These are phyloP conservation scores for Campaea margaritaria DNA, from an alignment of 2,888 invertebrate genomes.

Conservation along the genomic window DNA sequence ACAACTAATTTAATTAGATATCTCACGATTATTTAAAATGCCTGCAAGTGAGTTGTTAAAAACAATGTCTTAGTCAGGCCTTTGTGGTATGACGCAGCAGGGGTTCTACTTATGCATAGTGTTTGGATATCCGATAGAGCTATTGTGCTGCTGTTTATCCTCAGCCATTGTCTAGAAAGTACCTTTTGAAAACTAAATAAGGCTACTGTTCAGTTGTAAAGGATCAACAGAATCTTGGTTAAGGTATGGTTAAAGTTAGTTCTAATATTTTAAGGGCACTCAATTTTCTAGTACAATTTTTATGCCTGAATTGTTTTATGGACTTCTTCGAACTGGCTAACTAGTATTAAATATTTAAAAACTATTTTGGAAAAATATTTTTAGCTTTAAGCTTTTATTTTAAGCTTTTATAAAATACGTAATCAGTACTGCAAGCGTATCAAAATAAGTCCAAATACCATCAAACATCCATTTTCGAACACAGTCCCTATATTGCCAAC, in stretches of 20 bases:
- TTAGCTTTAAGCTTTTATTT: too few relatives aligned
- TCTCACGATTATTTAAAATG: conserved; percentile 4
- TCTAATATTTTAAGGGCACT: background rate
- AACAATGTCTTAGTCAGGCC: conserved; percentile 28
- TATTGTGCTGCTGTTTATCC: conserved; percentile 35
- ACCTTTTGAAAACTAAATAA: conserved; percentile 29
- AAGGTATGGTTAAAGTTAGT: background rate
- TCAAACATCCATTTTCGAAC: conserved; percentile 73
- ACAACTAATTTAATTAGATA: conserved; percentile 11
- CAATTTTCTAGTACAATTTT: too few relatives aligned
- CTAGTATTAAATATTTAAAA: too few relatives aligned
- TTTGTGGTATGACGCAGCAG: conserved; percentile 27
- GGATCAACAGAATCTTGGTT: conserved; percentile 2
- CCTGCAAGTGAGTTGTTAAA: conserved; percentile 37
- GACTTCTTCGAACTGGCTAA: too few relatives aligned
- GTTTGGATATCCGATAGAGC: conserved; percentile 38
- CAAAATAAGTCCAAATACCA: too few relatives aligned
- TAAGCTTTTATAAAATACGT: too few relatives aligned
- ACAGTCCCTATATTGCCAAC: conserved; percentile 76
- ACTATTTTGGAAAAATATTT: too few relatives aligned
- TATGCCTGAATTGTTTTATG: too few relatives aligned
- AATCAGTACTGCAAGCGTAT: too few relatives aligned
- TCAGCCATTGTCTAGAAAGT: conserved; percentile 27
- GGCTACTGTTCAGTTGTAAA: background rate
- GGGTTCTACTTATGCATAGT: conserved; percentile 37